phyloP scores from a whole-genome alignment of 1,140 invertebrate genomes.

The Dryas iulia region DNA sequence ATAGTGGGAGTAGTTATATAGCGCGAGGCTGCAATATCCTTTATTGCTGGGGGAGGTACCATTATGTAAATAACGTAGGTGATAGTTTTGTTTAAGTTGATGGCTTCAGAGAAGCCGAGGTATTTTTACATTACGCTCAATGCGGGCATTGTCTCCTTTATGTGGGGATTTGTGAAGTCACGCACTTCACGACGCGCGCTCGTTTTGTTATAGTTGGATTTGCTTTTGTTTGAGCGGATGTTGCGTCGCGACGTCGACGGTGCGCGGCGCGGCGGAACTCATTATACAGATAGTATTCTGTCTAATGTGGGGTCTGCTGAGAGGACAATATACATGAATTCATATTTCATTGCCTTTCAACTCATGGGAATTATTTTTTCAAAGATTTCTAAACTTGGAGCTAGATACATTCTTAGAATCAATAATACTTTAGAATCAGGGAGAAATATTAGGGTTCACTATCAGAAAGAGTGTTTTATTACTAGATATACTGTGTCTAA shows the following conservation, averaged over 20 bases:
- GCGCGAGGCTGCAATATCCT: conserved; percentile 39
- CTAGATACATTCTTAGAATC: no score
- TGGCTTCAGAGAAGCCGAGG: conserved; percentile 6
- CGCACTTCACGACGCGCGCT: not conserved
- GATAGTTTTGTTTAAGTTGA: conserved; percentile 22
- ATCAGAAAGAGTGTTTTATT: no score
- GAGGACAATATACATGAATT: no score
- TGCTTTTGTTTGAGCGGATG: not conserved
- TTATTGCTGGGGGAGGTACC: conserved; percentile 35
- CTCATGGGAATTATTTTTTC: no score
- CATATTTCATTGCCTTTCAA: no score
- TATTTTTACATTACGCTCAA: conserved; percentile 7
- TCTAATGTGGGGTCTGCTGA: not conserved
- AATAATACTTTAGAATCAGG: no score
- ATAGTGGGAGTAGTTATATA: conserved; percentile 44
- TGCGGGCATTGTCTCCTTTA: conserved; percentile 5
- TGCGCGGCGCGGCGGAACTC: not conserved
- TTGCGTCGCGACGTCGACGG: not conserved
- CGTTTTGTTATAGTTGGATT: not conserved
- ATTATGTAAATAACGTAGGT: conserved; percentile 42
- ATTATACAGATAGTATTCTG: not conserved
- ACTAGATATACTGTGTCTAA: no score
- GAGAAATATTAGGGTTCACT: no score
- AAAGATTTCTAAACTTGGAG: no score
- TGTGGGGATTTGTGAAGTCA: not conserved